Evolutionary conservation across 2,113 vertebrate genomes (phyloP), one percentile per base, ranked within the genome.

Genomic region (Callaeas wilsoni): DNA sequence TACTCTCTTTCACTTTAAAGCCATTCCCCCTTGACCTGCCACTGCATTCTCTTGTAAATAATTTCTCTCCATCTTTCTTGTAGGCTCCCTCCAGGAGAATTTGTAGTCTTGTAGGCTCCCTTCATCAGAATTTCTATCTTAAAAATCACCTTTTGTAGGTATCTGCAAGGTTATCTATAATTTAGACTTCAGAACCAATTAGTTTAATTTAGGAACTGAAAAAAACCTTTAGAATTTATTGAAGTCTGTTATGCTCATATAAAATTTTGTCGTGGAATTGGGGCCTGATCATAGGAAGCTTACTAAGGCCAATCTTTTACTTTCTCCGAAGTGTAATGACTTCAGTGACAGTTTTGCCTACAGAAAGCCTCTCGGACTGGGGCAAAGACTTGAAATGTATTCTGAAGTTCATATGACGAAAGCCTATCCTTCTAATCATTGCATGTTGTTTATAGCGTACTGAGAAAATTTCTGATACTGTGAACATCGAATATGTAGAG

Each of bases 381-480:
- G 71, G 47, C 67, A 83, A 91, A 62, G 27, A 56, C 82, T 85
- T 91, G 67, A 93, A 93, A 85, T 82, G 16, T 41, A 80, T 82
- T 96, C 84, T 90, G 94, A 95, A 89, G 65, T 82, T 91, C 62
- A n/a, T 22, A 57, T 91, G 77, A 87, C 27, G 88, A 94, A 82
- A 93, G 26, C 20, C 9, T 53, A 39, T 84, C 97, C 93, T n/a
- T 96, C 84, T 77, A 91, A 95, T 97, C 93, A 56, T 78, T 95
- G 32, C 35, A 42, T 35, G 94, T 75, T 94, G 76, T 95, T 97
- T 91, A 41, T 93, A 88, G 88, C 16, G 35, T 87, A 82, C 89
- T 89, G 69, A 91, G 90, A 93, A 96, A 96, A 88, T 78, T 91
- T 91, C 87, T 87, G 84, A 63, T 93, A 80, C 91, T 94, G n/a